These are phyloP conservation scores for Pogoniulus pusillus DNA, from an alignment of 2,797 vertebrate genomes.

Conservation along the genomic window DNA sequence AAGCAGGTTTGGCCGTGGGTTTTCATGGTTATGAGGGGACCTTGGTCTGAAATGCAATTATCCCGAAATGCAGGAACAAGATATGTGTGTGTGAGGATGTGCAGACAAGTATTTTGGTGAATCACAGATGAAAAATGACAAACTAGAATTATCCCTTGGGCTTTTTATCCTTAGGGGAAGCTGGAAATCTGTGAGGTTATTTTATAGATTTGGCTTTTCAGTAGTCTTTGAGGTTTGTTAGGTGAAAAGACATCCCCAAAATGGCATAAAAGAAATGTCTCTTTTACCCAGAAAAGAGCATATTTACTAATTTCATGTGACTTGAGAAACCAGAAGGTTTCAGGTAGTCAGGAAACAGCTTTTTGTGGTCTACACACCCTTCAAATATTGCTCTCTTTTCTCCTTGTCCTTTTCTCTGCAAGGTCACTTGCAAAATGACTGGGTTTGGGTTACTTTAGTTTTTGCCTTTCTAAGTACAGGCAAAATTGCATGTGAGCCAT, in stretches of 20 bases:
- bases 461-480: not conserved
- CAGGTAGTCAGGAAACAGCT: not conserved
- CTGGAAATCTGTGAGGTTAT: not conserved
- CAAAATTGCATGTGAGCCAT: not conserved
- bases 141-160: not conserved
- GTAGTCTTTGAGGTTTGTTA: not conserved
- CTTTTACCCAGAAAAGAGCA: not conserved
- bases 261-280: not conserved
- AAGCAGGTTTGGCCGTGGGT: fast-evolving
- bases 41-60: fast-evolving
- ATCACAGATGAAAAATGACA: fast-evolving
- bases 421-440: not conserved
- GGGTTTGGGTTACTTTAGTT: not conserved
- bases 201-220: not conserved
- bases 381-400: too few relatives aligned
- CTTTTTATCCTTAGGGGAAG: not conserved
- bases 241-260: not conserved
- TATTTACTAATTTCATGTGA: not conserved
- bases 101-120: not conserved
- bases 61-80: not conserved
- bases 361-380: not conserved
- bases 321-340: not conserved
- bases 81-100: fast-evolving
- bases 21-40: not conserved
- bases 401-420: not conserved